Evolutionary conservation across 2,797 vertebrate genomes (phyloP).

Genomic region (Acrossocheilus wenchowensis): DNA sequence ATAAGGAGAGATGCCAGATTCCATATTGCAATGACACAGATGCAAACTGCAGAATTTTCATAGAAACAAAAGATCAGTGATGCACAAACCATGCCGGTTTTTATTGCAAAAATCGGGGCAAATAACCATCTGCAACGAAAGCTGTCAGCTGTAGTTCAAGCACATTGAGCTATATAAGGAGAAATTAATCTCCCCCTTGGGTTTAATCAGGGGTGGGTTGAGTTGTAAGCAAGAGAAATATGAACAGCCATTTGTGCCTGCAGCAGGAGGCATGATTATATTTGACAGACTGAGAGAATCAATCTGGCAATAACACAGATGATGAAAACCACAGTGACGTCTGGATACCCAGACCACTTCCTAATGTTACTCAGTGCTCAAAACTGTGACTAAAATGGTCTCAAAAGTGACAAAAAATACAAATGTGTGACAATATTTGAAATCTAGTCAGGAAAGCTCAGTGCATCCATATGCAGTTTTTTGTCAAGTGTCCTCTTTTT

Average conservation of each 20-base stretch:
- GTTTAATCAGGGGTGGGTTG: constrained; percentile 40
- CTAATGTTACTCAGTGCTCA: background rate
- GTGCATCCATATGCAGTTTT: background rate
- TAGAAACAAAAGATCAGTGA: background rate
- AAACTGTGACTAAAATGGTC: background rate
- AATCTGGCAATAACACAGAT: constrained; percentile 32
- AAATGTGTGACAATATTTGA: background rate
- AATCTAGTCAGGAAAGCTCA: background rate
- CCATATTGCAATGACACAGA: constrained; percentile 1
- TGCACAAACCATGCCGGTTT: background rate
- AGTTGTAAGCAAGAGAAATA: constrained; percentile 21
- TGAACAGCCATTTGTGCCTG: constrained; percentile 43
- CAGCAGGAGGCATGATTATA: constrained; percentile 28
- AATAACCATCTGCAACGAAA: constrained; percentile 30
- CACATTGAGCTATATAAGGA: constrained; percentile 38
- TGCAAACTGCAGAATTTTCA: background rate
- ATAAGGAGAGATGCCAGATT: constrained; percentile 17
- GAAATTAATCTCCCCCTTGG: constrained; percentile 31
- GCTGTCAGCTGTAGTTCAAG: constrained; percentile 26
- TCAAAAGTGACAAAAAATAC: background rate
- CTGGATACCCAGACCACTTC: constrained; percentile 3
- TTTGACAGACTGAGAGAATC: constrained; percentile 36
- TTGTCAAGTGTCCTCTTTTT: background rate
- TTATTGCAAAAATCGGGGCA: background rate
- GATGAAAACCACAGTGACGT: constrained; percentile 7